Conservation (phyloP, 1,140 invertebrate genomes). For the Cotesia vestalis region DNA sequence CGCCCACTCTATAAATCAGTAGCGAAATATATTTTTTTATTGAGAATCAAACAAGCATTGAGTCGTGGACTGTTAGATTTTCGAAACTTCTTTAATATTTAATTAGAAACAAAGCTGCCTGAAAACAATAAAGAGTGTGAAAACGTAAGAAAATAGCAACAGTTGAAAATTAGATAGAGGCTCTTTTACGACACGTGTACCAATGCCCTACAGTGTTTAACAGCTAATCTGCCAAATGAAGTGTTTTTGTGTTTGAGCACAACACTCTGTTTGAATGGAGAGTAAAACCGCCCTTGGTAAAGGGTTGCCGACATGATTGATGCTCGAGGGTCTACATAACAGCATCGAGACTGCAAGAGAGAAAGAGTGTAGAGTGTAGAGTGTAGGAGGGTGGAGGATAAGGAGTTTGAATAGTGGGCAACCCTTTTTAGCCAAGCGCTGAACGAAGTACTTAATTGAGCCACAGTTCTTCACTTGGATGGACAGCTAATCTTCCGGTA, state of each 20-base stretch:
- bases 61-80: no score
- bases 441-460: constrained; percentile 65
- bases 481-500: constrained; percentile 61
- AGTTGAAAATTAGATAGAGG: background rate
- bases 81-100: no score
- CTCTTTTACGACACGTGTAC: constrained; percentile 35
- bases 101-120: background rate
- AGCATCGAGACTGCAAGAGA: background rate
- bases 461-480: constrained; percentile 60
- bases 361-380: constrained; percentile 4
- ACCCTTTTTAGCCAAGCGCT: constrained; percentile 60
- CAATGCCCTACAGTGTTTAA: constrained; percentile 59
- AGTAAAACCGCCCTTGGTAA: constrained; percentile 64
- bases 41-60: no score
- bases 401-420: constrained; percentile 44
- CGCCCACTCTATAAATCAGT: no score
- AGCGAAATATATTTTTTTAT: no score
- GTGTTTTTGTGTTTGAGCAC: constrained; percentile 68
- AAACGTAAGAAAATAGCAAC: background rate
- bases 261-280: constrained; percentile 65
- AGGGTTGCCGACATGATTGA: constrained; percentile 67
- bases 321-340: constrained; percentile 50
- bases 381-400: constrained; percentile 36
- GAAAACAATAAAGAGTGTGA: constrained; percentile 2
- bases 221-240: constrained; percentile 68